Conservation (phyloP, 2,888 invertebrate genomes). For the Subacronicta megacephala region DNA sequence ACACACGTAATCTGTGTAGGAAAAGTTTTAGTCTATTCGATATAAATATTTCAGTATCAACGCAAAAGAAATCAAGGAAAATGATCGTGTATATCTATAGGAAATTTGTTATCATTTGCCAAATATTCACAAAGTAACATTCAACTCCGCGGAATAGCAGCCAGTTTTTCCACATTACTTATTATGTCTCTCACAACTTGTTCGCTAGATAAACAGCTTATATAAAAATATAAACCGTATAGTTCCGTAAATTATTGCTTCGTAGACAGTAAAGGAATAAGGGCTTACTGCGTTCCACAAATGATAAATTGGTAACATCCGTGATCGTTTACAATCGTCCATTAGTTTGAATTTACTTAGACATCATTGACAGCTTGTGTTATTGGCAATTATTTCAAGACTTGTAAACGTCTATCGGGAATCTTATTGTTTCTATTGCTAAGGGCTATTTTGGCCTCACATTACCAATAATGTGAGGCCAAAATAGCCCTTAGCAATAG, state of each 20-base stretch:
- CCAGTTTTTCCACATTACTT: conserved; percentile 7
- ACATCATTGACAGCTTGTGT: conserved; percentile 67
- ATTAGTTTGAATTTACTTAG: conserved; percentile 70
- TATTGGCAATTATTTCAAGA: conserved; percentile 65
- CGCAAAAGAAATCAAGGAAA: neutral
- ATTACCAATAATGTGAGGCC: no score
- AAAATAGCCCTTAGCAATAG: no score
- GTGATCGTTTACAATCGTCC: conserved; percentile 58
- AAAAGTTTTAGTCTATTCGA: no score
- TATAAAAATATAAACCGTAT: conserved; percentile 7
- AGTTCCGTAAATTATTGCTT: conserved; percentile 20
- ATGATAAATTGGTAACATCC: conserved; percentile 77
- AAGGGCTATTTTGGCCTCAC: neutral
- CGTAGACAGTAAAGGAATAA: conserved; percentile 25
- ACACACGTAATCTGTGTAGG: neutral
- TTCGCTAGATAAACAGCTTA: conserved; percentile 17
- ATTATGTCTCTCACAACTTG: conserved; percentile 7
- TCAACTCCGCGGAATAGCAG: conserved; percentile 9
- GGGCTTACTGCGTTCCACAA: conserved; percentile 35
- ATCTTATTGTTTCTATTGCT: conserved; percentile 4
- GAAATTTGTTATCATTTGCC: neutral
- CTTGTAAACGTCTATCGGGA: conserved; percentile 8
- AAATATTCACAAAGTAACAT: neutral
- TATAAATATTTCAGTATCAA: neutral
- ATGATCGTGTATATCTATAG: neutral